phyloP scores from a whole-genome alignment of 2,797 vertebrate genomes.

The Bufotes viridis region DNA sequence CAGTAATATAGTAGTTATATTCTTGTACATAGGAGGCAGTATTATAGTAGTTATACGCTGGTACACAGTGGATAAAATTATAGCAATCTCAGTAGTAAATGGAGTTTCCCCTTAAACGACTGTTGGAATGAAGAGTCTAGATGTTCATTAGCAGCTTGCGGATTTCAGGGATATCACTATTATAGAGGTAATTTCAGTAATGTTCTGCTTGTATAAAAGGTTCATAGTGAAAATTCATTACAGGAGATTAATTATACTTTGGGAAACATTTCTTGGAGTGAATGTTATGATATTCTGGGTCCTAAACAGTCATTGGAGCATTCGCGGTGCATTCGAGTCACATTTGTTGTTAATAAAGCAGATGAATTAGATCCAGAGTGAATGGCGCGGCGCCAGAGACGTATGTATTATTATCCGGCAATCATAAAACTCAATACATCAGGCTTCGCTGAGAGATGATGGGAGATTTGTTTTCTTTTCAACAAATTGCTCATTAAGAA shows the following conservation, averaged over 20 bases:
- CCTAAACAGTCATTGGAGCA: constrained; percentile 33
- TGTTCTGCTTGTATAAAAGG: neutral
- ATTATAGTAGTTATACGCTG: neutral
- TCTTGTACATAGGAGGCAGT: neutral
- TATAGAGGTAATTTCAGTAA: neutral
- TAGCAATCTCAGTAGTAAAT: neutral
- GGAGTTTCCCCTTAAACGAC: neutral
- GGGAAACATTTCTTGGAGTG: neutral
- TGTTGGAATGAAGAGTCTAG: neutral
- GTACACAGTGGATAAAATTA: neutral
- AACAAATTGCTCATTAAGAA: constrained; percentile 48
- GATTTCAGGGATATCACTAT: neutral
- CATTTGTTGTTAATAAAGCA: constrained; percentile 33
- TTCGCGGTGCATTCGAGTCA: neutral
- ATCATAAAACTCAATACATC: constrained; percentile 34
- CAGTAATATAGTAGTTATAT: constrained; percentile 11
- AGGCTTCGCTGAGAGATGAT: constrained; percentile 7
- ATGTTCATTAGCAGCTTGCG: neutral
- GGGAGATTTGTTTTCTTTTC: constrained; percentile 41
- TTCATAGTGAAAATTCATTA: constrained; percentile 34
- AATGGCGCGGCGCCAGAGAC: constrained; percentile 3
- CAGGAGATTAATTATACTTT: constrained; percentile 37
- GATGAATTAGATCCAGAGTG: constrained; percentile 25
- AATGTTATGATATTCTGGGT: neutral
- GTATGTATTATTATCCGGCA: constrained; percentile 21